Base-by-base conservation (phyloP, 2,113 vertebrate genomes). In the Myotis lucifugus region DNA sequence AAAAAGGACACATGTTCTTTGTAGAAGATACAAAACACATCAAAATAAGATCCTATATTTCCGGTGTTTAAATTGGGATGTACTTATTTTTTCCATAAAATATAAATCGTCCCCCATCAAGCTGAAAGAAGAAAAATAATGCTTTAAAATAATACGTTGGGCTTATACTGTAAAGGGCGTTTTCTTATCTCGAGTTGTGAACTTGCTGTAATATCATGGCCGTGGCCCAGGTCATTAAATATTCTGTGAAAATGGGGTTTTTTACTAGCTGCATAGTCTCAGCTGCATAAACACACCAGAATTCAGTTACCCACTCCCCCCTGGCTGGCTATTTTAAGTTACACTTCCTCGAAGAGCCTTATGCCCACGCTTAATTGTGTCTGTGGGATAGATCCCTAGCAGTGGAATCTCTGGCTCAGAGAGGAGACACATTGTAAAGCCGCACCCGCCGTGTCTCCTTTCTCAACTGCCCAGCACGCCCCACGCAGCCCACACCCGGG, bases 381-480 rank as follows among this genome's bases (percentile, higher is more conserved):
- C 95, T 94, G 94, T 70, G 70, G 89, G 77, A 88, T 86, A 14
- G 50, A 50, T 95, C 92, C 93, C 83, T 89, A 89, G 91, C 94
- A 86, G 70, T 73, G 85, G 85, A 46, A 56, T 59, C 2, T 0
- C 54, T 37, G 12, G 48, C 64, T 91, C 34, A 34, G 27, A 61
- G 66, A 11, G 4, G 1, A 3, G 6, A 52, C 7, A 1, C 17
- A 48, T 11, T 40, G n/a, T 42, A 25, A 59, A 40, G 48, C 76
- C 25, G 18, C 54, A 54, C 52, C 23, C 6, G 0, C 9, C 6
- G 40, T 2, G 18, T 67, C 15, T 0, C n/a, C 27, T 27, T 50
- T 70, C 85, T 50, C 0, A 0, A 6, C 29, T 5, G 3, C 76
- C 50, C 34, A 0, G 29, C 0, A 0, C 6, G 27, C 66, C 77